Evolutionary conservation across 1,140 invertebrate species (phyloP), one percentile per base, ranked within the genome.

Genomic region (Brachionus calyciflorus): DNA sequence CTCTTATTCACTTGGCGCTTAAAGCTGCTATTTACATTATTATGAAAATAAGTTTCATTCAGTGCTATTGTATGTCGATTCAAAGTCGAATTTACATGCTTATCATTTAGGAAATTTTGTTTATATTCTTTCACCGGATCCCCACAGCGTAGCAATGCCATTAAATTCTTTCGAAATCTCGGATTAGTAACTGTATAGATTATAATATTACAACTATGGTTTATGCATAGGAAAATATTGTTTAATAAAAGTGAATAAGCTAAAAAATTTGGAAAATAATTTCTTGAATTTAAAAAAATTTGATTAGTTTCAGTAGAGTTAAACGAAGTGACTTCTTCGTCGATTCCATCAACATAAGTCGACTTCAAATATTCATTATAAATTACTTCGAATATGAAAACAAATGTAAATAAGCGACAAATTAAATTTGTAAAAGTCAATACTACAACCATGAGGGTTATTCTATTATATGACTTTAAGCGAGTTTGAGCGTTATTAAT

Each of bases 361-460:
- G 44, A 40, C 19, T 73, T 55, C 0, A 73, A n/a, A 33, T 55
- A 73, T 41, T 73, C 44, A 41, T 73, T 73, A 37, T 73, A 73
- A 30, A 73, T 73, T 3, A 73, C 26, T 30, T 73, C 69, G 33
- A 73, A 73, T 51, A 73, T 73, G n/a, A 73, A 73, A 7, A 73
- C 69, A 73, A 73, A 73, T 9, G 69, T 73, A 37, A 73, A 73
- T 40, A 73, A 30, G 28, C 69, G 44, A 41, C 69, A 73, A 24
- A 73, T 51, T n/a, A 73, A 33, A 73, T 73, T 73, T 21, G 44
- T 73, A 24, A 73, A 73, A 1, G 46, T 51, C 2, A 73, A 17
- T 7, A 73, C 69, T 7, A 73, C 69, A 26, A 73, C 69, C 69
- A 73, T 73, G 5, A 73, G 46, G 9, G 69, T 73, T 12, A 73